phyloP scores from a whole-genome alignment of 2,113 vertebrate species.

The Tetrax tetrax region DNA sequence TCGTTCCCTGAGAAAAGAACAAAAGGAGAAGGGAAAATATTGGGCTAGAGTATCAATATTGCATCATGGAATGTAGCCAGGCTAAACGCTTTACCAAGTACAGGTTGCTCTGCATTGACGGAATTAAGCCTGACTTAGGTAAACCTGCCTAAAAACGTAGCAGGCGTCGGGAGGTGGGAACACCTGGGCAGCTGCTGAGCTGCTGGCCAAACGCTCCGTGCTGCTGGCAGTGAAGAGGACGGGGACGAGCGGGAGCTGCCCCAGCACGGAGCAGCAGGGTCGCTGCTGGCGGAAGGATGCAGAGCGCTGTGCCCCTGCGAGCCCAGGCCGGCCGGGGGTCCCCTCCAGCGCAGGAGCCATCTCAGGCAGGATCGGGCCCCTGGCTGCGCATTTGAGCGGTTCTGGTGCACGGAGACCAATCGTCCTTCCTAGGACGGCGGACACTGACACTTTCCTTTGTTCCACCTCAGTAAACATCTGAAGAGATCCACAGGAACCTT shows the following conservation, averaged over 20 bases:
- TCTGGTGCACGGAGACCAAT: neutral
- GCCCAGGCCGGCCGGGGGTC: neutral
- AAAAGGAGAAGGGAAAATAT: neutral
- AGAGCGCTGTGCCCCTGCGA: neutral
- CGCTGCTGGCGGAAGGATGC: neutral
- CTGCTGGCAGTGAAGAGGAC: neutral
- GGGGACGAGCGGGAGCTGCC: neutral
- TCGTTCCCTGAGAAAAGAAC: neutral
- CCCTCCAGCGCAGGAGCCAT: neutral
- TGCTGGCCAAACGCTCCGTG: neutral
- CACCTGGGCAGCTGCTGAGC: neutral
- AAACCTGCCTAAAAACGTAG: neutral
- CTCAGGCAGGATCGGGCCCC: neutral
- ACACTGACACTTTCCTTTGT: neutral
- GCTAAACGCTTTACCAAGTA: neutral
- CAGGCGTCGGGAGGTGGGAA: fast-evolving
- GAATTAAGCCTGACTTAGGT: neutral
- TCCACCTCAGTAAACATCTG: constrained; percentile 28
- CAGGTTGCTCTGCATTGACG: neutral
- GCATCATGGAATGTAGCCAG: neutral
- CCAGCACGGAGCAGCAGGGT: fast-evolving
- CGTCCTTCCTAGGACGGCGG: neutral
- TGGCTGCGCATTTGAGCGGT: fast-evolving
- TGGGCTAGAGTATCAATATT: neutral
- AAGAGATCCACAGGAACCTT: constrained; percentile 9